Percentiles rank a stretch among this genome's conserved stretches.
phyloP scores from a whole-genome alignment of 2,888 invertebrate species.

The Hypomecis atomaria region DNA sequence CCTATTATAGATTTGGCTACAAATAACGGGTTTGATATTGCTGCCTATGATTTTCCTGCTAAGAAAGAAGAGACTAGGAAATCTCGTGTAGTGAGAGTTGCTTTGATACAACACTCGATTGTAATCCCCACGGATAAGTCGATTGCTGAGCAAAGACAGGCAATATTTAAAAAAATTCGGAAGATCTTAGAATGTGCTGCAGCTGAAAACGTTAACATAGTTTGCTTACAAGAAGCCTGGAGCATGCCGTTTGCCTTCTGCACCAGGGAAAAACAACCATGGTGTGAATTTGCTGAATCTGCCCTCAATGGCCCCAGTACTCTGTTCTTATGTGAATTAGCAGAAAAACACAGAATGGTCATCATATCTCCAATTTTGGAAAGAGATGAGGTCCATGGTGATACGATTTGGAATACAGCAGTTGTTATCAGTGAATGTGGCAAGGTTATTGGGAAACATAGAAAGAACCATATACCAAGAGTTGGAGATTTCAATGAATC shows the following conservation, averaged over 20 bases:
- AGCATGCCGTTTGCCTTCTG: constrained; percentile 99
- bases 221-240: constrained; percentile 99
- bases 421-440: constrained; percentile 96
- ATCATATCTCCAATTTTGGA: constrained; percentile 98
- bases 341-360: constrained; percentile 94
- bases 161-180: constrained; percentile 90
- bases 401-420: constrained; percentile 97
- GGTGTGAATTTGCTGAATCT: constrained; percentile 98
- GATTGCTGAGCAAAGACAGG: constrained; percentile 90
- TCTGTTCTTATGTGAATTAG: constrained; percentile 90
- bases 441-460: constrained; percentile 94
- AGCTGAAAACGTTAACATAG: constrained; percentile 91
- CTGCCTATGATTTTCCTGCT: constrained; percentile 89
- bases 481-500: constrained; percentile 99
- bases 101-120: constrained; percentile 94
- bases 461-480: constrained; percentile 99
- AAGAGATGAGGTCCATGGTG: constrained; percentile 93
- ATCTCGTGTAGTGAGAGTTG: constrained; percentile 91
- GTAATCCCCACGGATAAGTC: constrained; percentile 90
- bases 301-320: constrained; percentile 94
- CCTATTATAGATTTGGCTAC: constrained; percentile 75
- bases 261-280: constrained; percentile 97
- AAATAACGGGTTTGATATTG: constrained; percentile 88
- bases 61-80: constrained; percentile 88
- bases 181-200: constrained; percentile 92